These are phyloP conservation scores for Cyrtorhinus lividipennis DNA, from an alignment of 1,140 invertebrate genomes.

Conservation along the genomic window DNA sequence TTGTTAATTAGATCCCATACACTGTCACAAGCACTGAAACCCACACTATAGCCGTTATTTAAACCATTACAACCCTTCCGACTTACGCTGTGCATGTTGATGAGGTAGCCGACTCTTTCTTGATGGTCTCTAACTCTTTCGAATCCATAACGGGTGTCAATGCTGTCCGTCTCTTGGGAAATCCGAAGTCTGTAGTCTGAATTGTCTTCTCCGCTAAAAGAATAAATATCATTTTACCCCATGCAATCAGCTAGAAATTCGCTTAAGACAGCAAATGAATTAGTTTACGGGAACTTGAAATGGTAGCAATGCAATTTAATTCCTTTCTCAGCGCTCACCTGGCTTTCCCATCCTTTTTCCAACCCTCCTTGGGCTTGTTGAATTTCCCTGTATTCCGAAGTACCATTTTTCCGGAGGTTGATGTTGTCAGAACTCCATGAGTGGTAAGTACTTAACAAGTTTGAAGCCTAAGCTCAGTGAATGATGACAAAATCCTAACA, in stretches of 20 bases:
- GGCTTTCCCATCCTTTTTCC: neutral
- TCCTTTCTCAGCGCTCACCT: neutral
- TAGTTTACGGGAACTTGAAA: no score
- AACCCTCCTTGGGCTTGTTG: neutral
- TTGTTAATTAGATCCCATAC: no score
- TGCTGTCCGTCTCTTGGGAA: slow-evolving; percentile 65
- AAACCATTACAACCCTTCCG: no score
- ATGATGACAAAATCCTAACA: no score
- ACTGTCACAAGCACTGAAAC: no score
- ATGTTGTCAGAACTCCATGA: no score
- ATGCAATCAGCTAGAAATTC: neutral
- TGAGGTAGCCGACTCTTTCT: slow-evolving; percentile 81
- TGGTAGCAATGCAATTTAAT: no score
- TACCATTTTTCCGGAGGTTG: neutral
- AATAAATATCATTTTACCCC: no score
- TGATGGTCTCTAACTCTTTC: slow-evolving; percentile 63
- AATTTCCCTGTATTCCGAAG: neutral
- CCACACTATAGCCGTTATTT: no score
- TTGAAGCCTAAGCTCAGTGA: no score
- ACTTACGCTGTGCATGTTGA: slow-evolving; percentile 91
- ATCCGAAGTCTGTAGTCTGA: slow-evolving; percentile 52
- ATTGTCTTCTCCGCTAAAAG: slow-evolving; percentile 46
- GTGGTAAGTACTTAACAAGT: no score
- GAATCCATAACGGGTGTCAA: slow-evolving; percentile 90
- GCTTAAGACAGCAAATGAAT: neutral